Percentiles rank a stretch among this genome's conserved stretches.
Evolutionary conservation across 2,888 invertebrate genomes (phyloP).

Genomic region (Parnassius orleans): DNA sequence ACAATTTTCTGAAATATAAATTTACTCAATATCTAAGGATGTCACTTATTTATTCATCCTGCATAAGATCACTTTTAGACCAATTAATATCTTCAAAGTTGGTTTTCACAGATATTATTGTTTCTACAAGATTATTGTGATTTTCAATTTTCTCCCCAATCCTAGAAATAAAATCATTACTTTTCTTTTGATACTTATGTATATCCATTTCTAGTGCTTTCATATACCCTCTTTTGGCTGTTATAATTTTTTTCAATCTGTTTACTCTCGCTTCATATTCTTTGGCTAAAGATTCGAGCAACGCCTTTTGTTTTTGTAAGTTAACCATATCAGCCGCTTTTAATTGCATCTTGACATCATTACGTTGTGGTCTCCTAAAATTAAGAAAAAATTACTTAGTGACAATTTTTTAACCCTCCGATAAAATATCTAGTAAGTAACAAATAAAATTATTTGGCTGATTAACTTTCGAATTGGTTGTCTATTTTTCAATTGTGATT

Average conservation of each 20-base stretch:
- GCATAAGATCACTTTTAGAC: constrained; percentile 53
- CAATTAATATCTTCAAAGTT: constrained; percentile 41
- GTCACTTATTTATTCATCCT: constrained; percentile 53
- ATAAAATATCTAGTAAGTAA: no score
- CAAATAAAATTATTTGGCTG: no score
- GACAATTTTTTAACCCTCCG: no score
- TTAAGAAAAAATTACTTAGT: not conserved
- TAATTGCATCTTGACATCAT: constrained; percentile 61
- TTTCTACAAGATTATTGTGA: constrained; percentile 47
- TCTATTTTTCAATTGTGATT: no score
- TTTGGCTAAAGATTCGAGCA: constrained; percentile 60
- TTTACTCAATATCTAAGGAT: constrained; percentile 61
- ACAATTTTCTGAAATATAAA: constrained; percentile 80
- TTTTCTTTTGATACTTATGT: constrained; percentile 69
- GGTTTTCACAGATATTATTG: constrained; percentile 15
- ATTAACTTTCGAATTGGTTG: no score
- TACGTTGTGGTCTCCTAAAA: constrained; percentile 68
- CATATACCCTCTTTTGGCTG: constrained; percentile 66
- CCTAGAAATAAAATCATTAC: constrained; percentile 57
- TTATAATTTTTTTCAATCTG: constrained; percentile 57
- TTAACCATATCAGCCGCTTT: constrained; percentile 61
- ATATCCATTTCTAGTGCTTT: constrained; percentile 70
- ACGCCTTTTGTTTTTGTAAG: constrained; percentile 60
- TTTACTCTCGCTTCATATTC: constrained; percentile 66
- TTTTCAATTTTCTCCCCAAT: constrained; percentile 58